Conservation (phyloP, 2,113 vertebrate species). For the Barnardius zonarius region DNA sequence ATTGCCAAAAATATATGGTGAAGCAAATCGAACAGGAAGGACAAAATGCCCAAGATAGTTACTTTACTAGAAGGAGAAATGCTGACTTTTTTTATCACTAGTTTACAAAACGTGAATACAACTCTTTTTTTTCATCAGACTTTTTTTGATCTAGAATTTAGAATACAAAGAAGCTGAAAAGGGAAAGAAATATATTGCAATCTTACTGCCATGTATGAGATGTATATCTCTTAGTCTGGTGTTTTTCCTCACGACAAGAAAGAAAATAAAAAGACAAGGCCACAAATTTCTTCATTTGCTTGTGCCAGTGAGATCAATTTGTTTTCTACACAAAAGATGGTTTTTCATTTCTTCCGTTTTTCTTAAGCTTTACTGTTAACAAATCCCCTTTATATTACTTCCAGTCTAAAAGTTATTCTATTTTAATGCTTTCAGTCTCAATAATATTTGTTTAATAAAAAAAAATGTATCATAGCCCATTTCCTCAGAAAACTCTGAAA, state of each 20-base stretch:
- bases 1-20: background rate
- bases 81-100: background rate
- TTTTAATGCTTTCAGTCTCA: background rate
- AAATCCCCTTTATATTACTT: background rate
- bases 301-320: background rate
- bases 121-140: background rate
- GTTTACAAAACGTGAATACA: background rate
- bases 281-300: background rate
- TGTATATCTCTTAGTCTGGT: background rate
- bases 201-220: background rate
- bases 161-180: background rate
- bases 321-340: background rate
- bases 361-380: background rate
- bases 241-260: background rate
- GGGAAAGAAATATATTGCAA: background rate
- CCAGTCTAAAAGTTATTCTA: background rate
- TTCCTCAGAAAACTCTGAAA: slow-evolving; percentile 1
- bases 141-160: background rate
- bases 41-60: background rate
- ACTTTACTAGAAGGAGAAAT: background rate
- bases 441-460: background rate
- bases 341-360: background rate
- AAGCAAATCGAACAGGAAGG: background rate
- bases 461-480: background rate
- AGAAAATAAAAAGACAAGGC: background rate